Evolutionary conservation across 1,140 invertebrate genomes (phyloP), one percentile per base, ranked within the genome.

Genomic region (Drosophila ficusphila): DNA sequence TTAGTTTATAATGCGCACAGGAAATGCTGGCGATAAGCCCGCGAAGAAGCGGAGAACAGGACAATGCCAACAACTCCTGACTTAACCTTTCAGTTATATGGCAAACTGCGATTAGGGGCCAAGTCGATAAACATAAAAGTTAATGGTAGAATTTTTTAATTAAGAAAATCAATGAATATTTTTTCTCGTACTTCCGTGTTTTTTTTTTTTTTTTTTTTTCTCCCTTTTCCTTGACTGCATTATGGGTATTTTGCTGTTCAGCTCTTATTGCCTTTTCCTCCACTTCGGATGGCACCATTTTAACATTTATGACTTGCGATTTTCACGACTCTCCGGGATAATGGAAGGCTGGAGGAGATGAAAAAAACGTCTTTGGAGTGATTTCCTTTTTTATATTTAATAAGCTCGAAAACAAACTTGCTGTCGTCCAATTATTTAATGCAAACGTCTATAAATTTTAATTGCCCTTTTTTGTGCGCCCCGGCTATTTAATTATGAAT

Each of bases 91-190:
- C 64, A 67, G 36, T 68, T 54, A 34, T 12, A 72, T 38, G 68
- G 41, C 52, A 67, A 79, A 79, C 56, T 47, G 52, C 41, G 39
- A 47, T 39, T 48, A 46, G 72, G 39, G 42, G 36, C 48, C 58
- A 74, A 72, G 79, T 69, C 70, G 74, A 85, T 85, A 81, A 85
- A 86, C 82, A 85, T 85, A 86, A 85, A 85, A 86, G 81, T 81
- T 85, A 65, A 85, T 85, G 72, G 73, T 57, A 38, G 65, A 85
- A 85, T 85, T 85, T 85, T 85, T 85, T 86, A 85, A 85, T 85
- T 85, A 85, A 85, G 81, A 86, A 85, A 85, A 86, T 85, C 81
- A 85, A 85, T 85, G 81, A 85, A 81, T 86, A 79, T 85, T 73
- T 86, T 79, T 51, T 76, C 56, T 68, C 54, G 31, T 29, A 41